Conservation (phyloP, 2,113 vertebrate species). For the Bagarius yarrelli region DNA sequence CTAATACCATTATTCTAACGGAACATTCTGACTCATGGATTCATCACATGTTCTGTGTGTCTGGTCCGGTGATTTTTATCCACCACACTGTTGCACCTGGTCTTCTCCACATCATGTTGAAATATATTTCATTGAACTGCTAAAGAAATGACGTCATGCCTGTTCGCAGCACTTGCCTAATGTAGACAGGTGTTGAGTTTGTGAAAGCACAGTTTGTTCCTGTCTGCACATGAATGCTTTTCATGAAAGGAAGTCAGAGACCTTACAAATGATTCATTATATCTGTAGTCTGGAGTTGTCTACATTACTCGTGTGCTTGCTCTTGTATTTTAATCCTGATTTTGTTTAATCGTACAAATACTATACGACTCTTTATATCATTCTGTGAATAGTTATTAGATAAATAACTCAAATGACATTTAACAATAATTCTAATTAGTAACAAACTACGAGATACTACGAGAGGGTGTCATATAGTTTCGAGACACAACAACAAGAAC, state of each 20-base stretch:
- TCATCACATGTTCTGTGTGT: background rate
- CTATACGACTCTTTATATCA: background rate
- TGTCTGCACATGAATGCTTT: background rate
- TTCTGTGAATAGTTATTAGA: background rate
- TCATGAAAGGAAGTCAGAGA: background rate
- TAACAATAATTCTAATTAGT: background rate
- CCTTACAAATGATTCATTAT: conserved; percentile 1
- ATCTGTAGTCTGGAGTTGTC: background rate
- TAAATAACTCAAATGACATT: background rate
- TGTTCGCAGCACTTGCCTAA: background rate
- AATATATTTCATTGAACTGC: background rate
- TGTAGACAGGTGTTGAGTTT: conserved; percentile 19
- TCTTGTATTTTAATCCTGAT: too few species aligned
- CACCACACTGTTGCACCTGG: background rate
- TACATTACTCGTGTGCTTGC: background rate
- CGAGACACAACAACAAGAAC: too few species aligned
- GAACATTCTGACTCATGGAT: too few species aligned
- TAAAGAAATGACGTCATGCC: conserved; percentile 15
- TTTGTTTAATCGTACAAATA: too few species aligned
- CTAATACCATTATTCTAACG: too few species aligned
- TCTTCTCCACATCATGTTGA: background rate
- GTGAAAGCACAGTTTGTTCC: background rate
- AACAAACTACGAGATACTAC: background rate
- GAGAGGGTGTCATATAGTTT: too few species aligned
- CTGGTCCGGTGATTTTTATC: conserved; percentile 9